Conservation (phyloP, 2,888 invertebrate species). For the Anodontia alba region DNA sequence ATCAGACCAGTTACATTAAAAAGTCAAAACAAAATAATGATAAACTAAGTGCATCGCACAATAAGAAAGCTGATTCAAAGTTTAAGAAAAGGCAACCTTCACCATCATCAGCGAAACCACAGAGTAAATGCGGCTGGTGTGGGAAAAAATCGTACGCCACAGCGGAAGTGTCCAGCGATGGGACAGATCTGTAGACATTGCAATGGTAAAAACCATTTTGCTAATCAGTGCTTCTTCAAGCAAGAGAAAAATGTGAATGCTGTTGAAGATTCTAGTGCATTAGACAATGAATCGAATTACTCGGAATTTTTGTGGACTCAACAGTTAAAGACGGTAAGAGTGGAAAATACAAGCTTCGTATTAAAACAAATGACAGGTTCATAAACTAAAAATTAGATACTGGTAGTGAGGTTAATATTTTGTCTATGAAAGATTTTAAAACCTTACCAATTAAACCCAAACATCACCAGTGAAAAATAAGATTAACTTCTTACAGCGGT, state of each 20-base stretch:
- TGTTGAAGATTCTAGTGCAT: not conserved
- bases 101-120: not conserved
- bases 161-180: too few species aligned
- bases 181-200: too few species aligned
- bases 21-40: not conserved
- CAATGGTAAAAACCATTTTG: too few species aligned
- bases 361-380: constrained; percentile 9
- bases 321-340: not conserved
- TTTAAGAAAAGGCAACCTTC: not conserved
- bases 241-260: not conserved
- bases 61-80: too few species aligned
- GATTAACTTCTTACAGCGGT: constrained; percentile 32
- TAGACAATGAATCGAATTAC: constrained; percentile 1
- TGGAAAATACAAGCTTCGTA: constrained; percentile 13
- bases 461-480: constrained; percentile 22
- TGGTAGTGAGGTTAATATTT: constrained; percentile 32
- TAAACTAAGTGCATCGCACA: not conserved
- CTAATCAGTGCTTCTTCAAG: constrained; percentile 1
- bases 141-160: not conserved
- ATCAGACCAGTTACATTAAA: not conserved
- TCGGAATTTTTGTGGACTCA: constrained; percentile 24
- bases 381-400: constrained; percentile 30
- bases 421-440: constrained; percentile 12
- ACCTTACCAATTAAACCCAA: constrained; percentile 17
- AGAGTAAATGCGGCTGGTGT: not conserved